Evolutionary conservation across 2,113 vertebrate species (phyloP).

Genomic region (Ivindomyrus marchei): DNA sequence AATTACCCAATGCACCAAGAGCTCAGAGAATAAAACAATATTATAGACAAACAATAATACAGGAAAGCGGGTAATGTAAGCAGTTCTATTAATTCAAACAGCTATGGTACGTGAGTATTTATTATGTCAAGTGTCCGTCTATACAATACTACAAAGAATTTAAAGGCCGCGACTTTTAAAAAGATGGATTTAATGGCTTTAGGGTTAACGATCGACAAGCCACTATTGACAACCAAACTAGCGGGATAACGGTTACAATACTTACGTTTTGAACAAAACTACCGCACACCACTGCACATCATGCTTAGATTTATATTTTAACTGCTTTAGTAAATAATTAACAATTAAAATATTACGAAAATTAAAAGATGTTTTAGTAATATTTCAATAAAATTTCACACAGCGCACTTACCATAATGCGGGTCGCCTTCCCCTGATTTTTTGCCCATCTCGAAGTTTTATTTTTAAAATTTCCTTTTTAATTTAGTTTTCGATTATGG

Average conservation of each 20-base stretch:
- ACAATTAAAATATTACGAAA: not conserved
- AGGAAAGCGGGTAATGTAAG: not conserved
- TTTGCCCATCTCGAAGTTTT: conserved; percentile 46
- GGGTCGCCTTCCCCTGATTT: conserved; percentile 35
- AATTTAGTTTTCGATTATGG: not conserved
- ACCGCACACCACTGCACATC: not conserved
- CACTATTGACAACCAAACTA: not conserved
- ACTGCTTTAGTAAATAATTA: not conserved
- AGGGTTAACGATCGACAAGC: not conserved
- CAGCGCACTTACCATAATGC: conserved; percentile 55
- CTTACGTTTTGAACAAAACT: not conserved
- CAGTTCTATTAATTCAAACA: not conserved
- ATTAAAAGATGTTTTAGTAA: not conserved
- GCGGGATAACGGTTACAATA: not conserved
- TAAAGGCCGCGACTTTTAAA: not conserved
- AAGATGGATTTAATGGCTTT: not conserved
- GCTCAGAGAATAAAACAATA: not conserved
- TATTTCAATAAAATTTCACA: not conserved
- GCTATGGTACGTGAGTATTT: not conserved
- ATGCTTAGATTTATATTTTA: not conserved
- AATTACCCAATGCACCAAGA: not conserved
- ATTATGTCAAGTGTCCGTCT: not conserved
- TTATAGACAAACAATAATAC: not conserved
- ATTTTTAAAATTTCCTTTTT: not conserved
- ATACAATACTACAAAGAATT: not conserved